phyloP scores from a whole-genome alignment of 2,113 vertebrate species.

The Gadus chalcogrammus region DNA sequence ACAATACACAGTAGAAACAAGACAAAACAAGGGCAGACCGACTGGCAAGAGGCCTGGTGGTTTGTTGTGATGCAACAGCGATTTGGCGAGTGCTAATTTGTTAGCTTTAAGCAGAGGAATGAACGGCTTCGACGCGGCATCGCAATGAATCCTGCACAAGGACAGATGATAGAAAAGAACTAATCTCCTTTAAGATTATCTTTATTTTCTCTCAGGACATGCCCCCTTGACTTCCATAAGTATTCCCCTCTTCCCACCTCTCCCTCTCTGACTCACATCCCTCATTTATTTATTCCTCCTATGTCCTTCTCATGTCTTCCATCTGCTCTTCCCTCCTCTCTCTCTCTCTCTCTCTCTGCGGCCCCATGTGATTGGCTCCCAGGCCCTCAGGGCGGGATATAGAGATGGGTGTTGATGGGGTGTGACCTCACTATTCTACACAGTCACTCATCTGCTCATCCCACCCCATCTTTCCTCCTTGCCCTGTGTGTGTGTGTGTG shows the following conservation, averaged over 20 bases:
- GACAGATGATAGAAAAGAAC: conserved; percentile 37
- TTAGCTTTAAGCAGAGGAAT: conserved; percentile 50
- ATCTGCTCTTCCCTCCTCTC: conserved; percentile 1
- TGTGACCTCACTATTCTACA: conserved; percentile 60
- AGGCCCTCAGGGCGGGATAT: conserved; percentile 55
- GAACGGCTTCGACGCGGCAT: conserved; percentile 35
- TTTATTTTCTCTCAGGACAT: conserved; percentile 28
- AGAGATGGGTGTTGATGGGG: conserved; percentile 51
- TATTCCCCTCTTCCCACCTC: conserved; percentile 4
- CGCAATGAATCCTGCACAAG: conserved; percentile 45
- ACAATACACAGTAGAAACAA: not conserved
- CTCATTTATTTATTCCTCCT: conserved; percentile 40
- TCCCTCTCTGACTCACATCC: not conserved
- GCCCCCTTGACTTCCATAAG: conserved; percentile 31
- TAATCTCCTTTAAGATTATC: conserved; percentile 11
- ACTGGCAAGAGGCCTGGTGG: conserved; percentile 20
- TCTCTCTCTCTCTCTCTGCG: conserved; percentile 15
- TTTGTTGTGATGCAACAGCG: not conserved
- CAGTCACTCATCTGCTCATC: conserved; percentile 54
- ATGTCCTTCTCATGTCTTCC: conserved; percentile 22
- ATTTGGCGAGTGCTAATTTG: conserved; percentile 22
- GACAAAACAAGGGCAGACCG: conserved; percentile 32
- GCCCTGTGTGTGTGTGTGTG: not conserved
- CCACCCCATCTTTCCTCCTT: conserved; percentile 3
- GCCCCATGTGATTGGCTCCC: conserved; percentile 45